Base-by-base conservation (phyloP, 2,888 invertebrate species). In the Cheilosia soror region DNA sequence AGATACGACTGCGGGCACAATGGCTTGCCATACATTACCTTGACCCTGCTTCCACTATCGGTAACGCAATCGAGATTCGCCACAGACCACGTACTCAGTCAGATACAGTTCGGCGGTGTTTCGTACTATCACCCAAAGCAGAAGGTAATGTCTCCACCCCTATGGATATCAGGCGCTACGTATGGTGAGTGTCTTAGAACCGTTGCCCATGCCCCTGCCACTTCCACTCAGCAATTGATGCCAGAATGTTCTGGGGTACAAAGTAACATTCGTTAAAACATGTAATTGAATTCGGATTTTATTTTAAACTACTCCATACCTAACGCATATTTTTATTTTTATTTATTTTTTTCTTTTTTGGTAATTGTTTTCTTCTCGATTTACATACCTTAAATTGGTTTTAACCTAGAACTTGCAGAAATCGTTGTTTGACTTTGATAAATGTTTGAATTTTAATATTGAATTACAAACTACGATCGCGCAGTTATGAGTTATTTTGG, bases 61-160 rank as follows among this genome's bases (percentile, higher is more conserved):
- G 51, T 89, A 29, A 89, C 89, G 1, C 89, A 89, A 58, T 89
- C 89, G 4, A 88, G 89, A 25, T 89, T 87, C 63, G 87, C 87
- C 31, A 87, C 87, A 2, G 75, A 69, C n/a, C 78, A 88, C 40
- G 62, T 80, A 4, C 79, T 89, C 2, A 88, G 83, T 65, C 87
- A 89, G 58, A 82, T 89, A 1, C 79, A 79, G 33, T 89, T 88
- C 55, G 88, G 89, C 0, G 88, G 80, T 6, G 71, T 84, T 13
- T 81, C 80, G 15, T 88, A 86, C 49, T 88, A 87, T 73, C 88
- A 89, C 62, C 88, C 88, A 11, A 82, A 87, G 2, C 89, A 89
- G 51, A 87, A 87, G 25, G 60, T 87, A 29, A 83, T 88, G 85
- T 57, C 66, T 5, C 88, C 89, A 7, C 89, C 89, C 4, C 11